Base-by-base conservation (phyloP, 2,113 vertebrate species). In the Megaptera novaeangliae region DNA sequence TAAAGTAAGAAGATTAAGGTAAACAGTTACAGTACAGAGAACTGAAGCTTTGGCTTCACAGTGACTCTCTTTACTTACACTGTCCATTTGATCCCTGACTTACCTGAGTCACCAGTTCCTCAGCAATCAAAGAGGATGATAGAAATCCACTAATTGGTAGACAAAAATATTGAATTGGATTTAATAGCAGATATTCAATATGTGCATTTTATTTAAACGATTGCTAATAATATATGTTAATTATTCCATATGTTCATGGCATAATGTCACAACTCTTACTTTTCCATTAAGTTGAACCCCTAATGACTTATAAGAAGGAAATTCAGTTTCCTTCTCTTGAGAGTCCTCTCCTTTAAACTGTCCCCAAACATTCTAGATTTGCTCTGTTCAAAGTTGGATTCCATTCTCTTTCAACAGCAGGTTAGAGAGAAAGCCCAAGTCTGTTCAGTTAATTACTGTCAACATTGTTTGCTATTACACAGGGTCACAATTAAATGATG, bases 361-460 rank as follows among this genome's bases (percentile, higher is more conserved):
- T 91, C 13, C 18, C 11, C 3, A 84, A 68, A 41, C 5, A 14
- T 23, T 69, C 25, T 84, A 84, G 20, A 68, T 55, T 88, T 63
- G 13, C 15, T 84, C 18, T 44, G 6, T 66, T 75, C 20, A 66
- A 93, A 77, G 18, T 71, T 88, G 52, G 61, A 85, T 55, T 91
- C n/a, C n/a, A 85, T 66, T 59, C 13, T 61, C 46, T 93, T 88
- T 41, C 71, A 91, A 82, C 23, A 55, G 39, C 46, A 93, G 57
- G 17, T 72, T 82, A 77, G 8, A 78, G 46, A 77, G 64, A 88
- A 93, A 93, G 72, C 4, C 36, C 23, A 59, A 66, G 74, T 94
- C 36, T 69, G 17, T 63, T 94, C 39, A 46, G 78, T 77, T 98
- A 96, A 92, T 96, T 97, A 93, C 66, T 95, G n/a, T 63, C 82